Evolutionary conservation across 1,140 invertebrate genomes (phyloP).

Genomic region (Artemia franciscana): DNA sequence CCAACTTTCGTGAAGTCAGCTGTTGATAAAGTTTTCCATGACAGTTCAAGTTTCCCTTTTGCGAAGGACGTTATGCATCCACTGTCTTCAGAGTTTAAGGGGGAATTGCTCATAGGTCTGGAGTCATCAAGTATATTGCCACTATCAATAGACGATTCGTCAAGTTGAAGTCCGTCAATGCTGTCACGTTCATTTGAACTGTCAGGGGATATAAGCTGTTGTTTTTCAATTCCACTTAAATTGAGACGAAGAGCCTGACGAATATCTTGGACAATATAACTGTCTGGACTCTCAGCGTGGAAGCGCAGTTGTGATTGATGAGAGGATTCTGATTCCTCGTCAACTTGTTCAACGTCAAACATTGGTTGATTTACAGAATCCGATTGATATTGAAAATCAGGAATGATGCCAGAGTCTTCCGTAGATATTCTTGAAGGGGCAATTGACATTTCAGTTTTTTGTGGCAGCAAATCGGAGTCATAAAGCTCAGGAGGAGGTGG

Average conservation of each 20-base stretch:
- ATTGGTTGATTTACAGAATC: not conserved
- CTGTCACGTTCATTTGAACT: not conserved
- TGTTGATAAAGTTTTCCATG: not conserved
- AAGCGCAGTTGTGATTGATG: not conserved
- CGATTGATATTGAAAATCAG: not conserved
- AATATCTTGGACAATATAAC: not conserved
- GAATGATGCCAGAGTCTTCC: not conserved
- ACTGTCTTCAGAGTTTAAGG: not conserved
- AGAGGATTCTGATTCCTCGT: not conserved
- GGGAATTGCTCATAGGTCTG: not conserved
- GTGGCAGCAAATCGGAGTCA: not conserved
- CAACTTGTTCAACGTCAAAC: not conserved
- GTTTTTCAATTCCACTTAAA: not conserved
- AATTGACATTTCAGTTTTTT: not conserved
- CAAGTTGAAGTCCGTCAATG: not conserved
- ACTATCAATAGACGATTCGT: not conserved
- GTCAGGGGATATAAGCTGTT: not conserved
- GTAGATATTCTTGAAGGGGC: not conserved
- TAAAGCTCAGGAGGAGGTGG: not conserved
- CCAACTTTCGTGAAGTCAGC: not conserved
- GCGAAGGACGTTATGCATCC: not conserved
- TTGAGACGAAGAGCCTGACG: not conserved
- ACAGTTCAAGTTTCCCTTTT: not conserved
- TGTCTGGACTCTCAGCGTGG: not conserved
- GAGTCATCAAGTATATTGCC: not conserved